Percentiles rank a stretch among this genome's conserved stretches.
phyloP scores from a whole-genome alignment of 2,888 invertebrate species.

The Zygogramma bicolorata region DNA sequence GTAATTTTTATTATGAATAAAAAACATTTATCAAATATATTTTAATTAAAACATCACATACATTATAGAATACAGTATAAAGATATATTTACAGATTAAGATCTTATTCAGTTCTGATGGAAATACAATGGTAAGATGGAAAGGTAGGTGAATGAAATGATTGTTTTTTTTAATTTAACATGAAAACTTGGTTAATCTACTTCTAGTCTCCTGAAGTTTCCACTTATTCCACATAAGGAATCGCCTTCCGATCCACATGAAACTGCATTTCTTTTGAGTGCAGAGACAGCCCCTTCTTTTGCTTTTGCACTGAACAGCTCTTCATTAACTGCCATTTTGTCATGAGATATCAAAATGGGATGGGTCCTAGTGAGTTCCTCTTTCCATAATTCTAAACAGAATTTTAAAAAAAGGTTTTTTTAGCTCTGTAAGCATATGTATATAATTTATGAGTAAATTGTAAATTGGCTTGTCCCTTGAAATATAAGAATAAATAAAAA shows the following conservation, averaged over 20 bases:
- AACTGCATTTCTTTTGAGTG: conserved; percentile 71
- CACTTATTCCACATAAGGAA: conserved; percentile 77
- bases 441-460: too few species aligned
- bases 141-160: not conserved
- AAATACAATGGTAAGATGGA: not conserved
- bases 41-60: not conserved
- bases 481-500: too few species aligned
- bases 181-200: conserved; percentile 71
- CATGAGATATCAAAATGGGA: conserved; percentile 74
- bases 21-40: not conserved
- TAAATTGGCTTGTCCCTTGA: too few species aligned
- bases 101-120: not conserved
- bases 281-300: conserved; percentile 81
- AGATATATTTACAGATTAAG: not conserved
- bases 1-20: conserved; percentile 10
- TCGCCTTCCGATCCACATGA: conserved; percentile 76
- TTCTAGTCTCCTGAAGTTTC: conserved; percentile 83
- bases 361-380: conserved; percentile 74
- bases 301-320: conserved; percentile 80
- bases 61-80: not conserved
- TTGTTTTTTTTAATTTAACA: not conserved
- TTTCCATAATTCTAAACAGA: conserved; percentile 73
- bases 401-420: not conserved
- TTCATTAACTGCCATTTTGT: conserved; percentile 77
- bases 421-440: too few species aligned